Evolutionary conservation across 1,140 invertebrate species (phyloP).

Genomic region (Trissolcus basalis): DNA sequence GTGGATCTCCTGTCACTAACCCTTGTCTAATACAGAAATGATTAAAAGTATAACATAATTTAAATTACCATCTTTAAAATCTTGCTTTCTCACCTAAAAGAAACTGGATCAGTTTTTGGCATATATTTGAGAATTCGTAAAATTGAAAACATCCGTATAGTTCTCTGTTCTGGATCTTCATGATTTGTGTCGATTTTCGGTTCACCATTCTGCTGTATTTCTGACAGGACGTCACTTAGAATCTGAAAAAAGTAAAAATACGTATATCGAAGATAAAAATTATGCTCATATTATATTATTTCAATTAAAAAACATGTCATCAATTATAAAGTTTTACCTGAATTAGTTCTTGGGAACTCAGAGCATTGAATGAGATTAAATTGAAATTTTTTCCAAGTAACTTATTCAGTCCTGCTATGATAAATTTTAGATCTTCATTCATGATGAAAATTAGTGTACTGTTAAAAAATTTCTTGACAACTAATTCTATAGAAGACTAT

Average conservation of each 20-base stretch:
- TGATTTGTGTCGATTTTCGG: conserved; percentile 79
- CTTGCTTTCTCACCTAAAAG: conserved; percentile 67
- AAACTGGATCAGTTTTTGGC: conserved; percentile 77
- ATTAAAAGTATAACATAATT: background rate
- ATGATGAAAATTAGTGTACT: conserved; percentile 9
- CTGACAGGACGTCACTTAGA: conserved; percentile 81
- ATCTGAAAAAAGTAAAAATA: conserved; percentile 69
- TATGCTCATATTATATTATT: too few relatives aligned
- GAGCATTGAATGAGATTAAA: conserved; percentile 89
- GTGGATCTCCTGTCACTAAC: conserved; percentile 84
- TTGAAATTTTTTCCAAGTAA: conserved; percentile 86
- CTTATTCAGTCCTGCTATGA: conserved; percentile 86
- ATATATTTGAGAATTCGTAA: conserved; percentile 83
- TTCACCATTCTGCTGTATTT: conserved; percentile 79
- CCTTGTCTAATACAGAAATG: conserved; percentile 78
- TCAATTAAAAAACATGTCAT: too few relatives aligned
- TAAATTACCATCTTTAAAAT: too few relatives aligned
- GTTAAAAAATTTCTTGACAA: too few relatives aligned
- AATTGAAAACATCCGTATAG: conserved; percentile 79
- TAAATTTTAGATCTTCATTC: conserved; percentile 88
- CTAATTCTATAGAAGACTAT: too few relatives aligned
- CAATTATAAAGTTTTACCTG: conserved; percentile 79
- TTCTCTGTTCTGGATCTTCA: conserved; percentile 80
- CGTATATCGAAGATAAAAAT: too few relatives aligned
- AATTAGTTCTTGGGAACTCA: conserved; percentile 84